Conservation (phyloP, 2,888 invertebrate genomes). For the Nesidiocoris tenuis region DNA sequence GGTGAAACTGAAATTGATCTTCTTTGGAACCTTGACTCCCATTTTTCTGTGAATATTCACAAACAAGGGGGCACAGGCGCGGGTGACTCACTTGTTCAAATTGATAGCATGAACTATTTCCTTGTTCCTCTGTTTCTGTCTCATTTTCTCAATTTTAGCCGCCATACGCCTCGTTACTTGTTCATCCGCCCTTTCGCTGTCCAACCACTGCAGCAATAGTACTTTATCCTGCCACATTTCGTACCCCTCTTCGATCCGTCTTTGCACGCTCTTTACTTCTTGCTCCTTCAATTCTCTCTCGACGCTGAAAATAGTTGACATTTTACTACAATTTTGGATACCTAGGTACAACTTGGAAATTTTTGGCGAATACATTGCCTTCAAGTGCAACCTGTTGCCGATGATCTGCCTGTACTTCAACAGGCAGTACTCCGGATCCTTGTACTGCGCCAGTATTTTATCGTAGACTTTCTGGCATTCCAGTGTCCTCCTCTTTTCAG, state of each 20-base stretch:
- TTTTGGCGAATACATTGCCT: too few relatives aligned
- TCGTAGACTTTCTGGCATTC: slow-evolving; percentile 42
- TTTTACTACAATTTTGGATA: too few relatives aligned
- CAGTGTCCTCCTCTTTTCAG: slow-evolving; percentile 25
- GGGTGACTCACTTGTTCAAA: slow-evolving; percentile 52
- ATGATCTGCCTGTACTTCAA: slow-evolving; percentile 48
- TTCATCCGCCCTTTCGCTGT: slow-evolving; percentile 53
- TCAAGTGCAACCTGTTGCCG: slow-evolving; percentile 50
- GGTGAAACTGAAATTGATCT: too few relatives aligned
- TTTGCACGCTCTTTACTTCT: slow-evolving; percentile 53
- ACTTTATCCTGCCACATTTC: slow-evolving; percentile 55
- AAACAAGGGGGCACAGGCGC: too few relatives aligned
- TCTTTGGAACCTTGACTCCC: too few relatives aligned
- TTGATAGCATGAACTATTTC: slow-evolving; percentile 51
- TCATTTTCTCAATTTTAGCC: slow-evolving; percentile 51
- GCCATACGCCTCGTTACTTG: slow-evolving; percentile 53
- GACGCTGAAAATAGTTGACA: slow-evolving; percentile 49
- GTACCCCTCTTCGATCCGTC: slow-evolving; percentile 54
- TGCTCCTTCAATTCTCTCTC: slow-evolving; percentile 52
- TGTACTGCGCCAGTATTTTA: slow-evolving; percentile 36
- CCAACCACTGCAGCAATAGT: slow-evolving; percentile 53
- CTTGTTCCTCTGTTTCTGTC: slow-evolving; percentile 52
- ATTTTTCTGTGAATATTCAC: too few relatives aligned
- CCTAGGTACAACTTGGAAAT: too few relatives aligned
- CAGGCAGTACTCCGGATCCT: slow-evolving; percentile 45